phyloP scores from a whole-genome alignment of 2,113 vertebrate species.

The Calonectris borealis region DNA sequence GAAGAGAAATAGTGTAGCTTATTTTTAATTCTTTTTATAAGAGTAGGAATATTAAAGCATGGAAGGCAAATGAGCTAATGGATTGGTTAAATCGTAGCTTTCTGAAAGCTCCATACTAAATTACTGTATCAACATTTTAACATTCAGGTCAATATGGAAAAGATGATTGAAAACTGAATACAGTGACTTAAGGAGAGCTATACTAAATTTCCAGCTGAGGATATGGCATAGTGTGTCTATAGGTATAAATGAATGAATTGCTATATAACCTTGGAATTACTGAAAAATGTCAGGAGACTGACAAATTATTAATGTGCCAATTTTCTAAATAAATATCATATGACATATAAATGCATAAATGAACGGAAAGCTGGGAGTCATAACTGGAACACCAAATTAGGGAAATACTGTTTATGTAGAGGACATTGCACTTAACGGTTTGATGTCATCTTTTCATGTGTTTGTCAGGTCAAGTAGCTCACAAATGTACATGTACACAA shows the following conservation, averaged over 20 bases:
- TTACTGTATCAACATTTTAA: neutral
- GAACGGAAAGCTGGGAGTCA: neutral
- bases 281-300: neutral
- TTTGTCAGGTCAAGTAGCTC: neutral
- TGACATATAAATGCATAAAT: neutral
- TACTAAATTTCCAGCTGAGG: neutral
- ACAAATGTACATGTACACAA: neutral
- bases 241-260: neutral
- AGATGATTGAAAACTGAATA: neutral
- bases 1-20: neutral
- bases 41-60: conserved; percentile 4
- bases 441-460: neutral
- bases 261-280: neutral
- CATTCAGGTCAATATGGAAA: neutral
- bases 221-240: neutral
- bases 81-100: neutral
- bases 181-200: neutral
- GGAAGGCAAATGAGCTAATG: neutral
- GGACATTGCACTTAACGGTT: neutral
- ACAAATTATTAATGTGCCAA: neutral
- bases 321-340: neutral
- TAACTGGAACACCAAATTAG: neutral
- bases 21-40: neutral
- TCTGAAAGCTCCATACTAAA: neutral
- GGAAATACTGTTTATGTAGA: neutral